A percentile compares a stretch with the other conserved stretches of the same genome.
Conservation (phyloP, 2,113 vertebrate genomes). For the Sebastes schlegelii region DNA sequence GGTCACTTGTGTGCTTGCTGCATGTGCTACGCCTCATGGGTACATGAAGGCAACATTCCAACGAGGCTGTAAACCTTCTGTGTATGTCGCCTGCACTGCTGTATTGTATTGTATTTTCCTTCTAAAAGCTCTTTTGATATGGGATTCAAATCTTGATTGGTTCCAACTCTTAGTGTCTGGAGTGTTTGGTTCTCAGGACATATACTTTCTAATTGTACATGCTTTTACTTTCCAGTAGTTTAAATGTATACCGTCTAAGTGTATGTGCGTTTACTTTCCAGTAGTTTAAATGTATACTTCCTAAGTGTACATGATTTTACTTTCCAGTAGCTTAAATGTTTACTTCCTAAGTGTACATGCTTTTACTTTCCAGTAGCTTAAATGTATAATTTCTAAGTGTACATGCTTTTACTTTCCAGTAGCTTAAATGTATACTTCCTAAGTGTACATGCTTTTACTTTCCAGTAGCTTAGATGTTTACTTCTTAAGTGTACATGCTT, state of each 20-base stretch:
- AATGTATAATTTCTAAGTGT: not conserved
- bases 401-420: not conserved
- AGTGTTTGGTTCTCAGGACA: not conserved
- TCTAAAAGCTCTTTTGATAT: not conserved
- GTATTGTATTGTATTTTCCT: too few relatives aligned
- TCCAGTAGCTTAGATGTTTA: not conserved
- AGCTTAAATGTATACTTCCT: not conserved
- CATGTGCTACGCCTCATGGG: too few relatives aligned
- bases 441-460: not conserved
- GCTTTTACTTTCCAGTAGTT: too few relatives aligned
- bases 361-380: not conserved
- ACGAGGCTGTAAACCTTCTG: too few relatives aligned
- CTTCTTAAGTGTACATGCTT: not conserved
- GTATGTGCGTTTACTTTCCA: not conserved
- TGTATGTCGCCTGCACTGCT: too few relatives aligned
- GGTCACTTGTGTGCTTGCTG: too few relatives aligned
- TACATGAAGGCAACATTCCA: too few relatives aligned
- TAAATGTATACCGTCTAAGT: not conserved
- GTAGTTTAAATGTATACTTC: not conserved
- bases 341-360: not conserved
- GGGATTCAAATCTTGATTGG: not conserved
- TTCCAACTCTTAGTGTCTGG: not conserved
- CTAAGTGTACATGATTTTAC: not conserved
- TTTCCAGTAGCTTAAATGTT: not conserved
- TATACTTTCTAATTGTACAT: not conserved